Percentiles rank a stretch among this genome's conserved stretches.
Conservation (phyloP, 2,888 invertebrate species). For the Polyommatus icarus region DNA sequence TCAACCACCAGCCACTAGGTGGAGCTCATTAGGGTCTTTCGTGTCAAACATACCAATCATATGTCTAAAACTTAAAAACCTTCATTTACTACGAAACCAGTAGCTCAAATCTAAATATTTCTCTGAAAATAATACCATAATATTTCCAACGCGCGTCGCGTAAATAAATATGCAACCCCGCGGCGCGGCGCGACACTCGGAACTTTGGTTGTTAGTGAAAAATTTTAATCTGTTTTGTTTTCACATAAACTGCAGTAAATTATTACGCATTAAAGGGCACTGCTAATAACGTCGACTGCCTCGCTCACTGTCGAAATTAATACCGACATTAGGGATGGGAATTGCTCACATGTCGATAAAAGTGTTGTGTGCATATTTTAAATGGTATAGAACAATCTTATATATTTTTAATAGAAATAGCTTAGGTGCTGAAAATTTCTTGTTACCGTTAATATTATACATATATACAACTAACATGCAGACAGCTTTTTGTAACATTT, state of each 20-base stretch:
- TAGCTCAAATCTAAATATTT: not conserved
- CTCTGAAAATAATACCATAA: not conserved
- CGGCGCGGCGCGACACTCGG: slow-evolving; percentile 32
- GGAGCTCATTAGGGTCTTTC: no score
- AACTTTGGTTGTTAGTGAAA: slow-evolving; percentile 59
- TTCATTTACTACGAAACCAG: no score
- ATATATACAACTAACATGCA: no score
- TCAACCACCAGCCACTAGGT: no score
- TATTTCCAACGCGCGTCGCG: not conserved
- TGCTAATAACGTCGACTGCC: slow-evolving; percentile 75
- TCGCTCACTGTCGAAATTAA: slow-evolving; percentile 76
- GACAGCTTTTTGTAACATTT: no score
- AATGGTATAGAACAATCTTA: not conserved
- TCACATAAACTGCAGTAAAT: slow-evolving; percentile 77
- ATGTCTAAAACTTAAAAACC: no score
- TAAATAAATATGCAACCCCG: not conserved
- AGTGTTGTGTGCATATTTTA: not conserved
- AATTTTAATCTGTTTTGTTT: slow-evolving; percentile 73
- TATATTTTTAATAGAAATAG: not conserved
- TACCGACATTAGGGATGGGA: slow-evolving; percentile 58
- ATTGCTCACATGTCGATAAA: slow-evolving; percentile 35
- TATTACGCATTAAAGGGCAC: slow-evolving; percentile 75
- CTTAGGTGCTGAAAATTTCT: no score
- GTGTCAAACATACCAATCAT: no score
- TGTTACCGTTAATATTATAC: no score